Evolutionary conservation across 2,113 vertebrate genomes (phyloP), one percentile per base, ranked within the genome.

Genomic region (Tetrao urogallus): DNA sequence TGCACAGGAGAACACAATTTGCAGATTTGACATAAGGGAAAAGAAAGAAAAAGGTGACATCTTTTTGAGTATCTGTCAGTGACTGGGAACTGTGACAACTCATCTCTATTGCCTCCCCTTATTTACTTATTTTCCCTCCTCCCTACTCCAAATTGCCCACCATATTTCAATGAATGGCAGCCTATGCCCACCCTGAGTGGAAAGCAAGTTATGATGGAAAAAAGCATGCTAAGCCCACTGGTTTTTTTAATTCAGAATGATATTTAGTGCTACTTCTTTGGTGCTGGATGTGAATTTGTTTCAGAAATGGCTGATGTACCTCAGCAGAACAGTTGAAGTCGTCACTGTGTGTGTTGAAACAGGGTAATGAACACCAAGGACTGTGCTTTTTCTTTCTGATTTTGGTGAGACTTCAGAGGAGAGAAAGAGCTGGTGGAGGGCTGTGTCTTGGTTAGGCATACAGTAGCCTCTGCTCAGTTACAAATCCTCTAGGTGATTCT

Each of bases 101-200:
- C 34, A 11, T 73, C 36, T 21, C 34, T 82, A 42, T 48, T 88
- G 66, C 28, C 16, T 69, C 52, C 11, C 7, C 10, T 14, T 70
- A 70, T 89, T 91, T 95, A 70, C 89, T 58, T 80, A 58, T 70
- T 63, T 95, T 89, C 43, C 34, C 75, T 88, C 25, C 58, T 88
- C 60, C 89, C 34, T 27, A 60, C 36, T 36, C 72, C 54, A 73
- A 10, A 64, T 86, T 89, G 66, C 25, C n/a, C 86, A 73, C 22
- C 34, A 21, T 90, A n/a, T 81, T 90, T 84, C 43, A 79, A 0
- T 40, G n/a, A 79, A 0, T 40, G 30, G 43, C 81, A 60, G 40
- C 27, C 88, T 93, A n/a, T 93, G 32, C 47, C 57, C 25, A 60
- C 5, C n/a, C 56, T 83, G 32, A 1, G 22, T 89, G 7, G 66